phyloP scores from a whole-genome alignment of 2,797 vertebrate genomes.

The Sitta carolinensis region DNA sequence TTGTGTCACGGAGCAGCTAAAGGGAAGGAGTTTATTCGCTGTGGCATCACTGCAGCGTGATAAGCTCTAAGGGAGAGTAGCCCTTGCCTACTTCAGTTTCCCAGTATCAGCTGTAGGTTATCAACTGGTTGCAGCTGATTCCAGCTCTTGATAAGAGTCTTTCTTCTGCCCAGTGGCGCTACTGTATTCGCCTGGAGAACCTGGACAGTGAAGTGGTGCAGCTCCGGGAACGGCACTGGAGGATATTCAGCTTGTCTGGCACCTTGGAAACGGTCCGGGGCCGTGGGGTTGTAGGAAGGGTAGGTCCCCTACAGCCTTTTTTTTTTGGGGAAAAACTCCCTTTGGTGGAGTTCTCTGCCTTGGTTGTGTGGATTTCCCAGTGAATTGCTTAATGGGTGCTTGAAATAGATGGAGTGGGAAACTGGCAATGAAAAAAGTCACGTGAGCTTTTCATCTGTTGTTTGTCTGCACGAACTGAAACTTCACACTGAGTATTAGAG shows the following conservation, averaged over 20 bases:
- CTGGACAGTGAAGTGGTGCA: constrained; percentile 93
- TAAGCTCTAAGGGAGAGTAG: constrained; percentile 6
- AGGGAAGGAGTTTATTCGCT: constrained; percentile 25
- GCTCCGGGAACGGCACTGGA: constrained; percentile 95
- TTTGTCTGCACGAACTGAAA: neutral
- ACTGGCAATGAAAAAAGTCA: neutral
- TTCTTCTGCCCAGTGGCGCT: constrained; percentile 87
- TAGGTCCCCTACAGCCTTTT: constrained; percentile 56
- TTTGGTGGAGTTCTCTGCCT: neutral
- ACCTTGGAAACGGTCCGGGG: constrained; percentile 96
- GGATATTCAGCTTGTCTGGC: constrained; percentile 97
- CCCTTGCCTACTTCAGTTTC: neutral
- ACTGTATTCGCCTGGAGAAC: constrained; percentile 97
- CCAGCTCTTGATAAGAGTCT: neutral
- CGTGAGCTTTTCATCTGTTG: neutral
- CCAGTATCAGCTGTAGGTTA: neutral
- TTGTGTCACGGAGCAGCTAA: neutral
- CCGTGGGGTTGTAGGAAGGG: constrained; percentile 93
- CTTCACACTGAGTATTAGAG: neutral
- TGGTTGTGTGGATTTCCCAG: neutral
- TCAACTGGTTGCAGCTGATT: neutral
- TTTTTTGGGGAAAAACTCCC: neutral
- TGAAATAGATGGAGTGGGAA: neutral
- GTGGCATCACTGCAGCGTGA: neutral
- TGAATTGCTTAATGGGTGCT: neutral